These are phyloP conservation scores for Neocrepidodera transversa DNA, from an alignment of 2,888 invertebrate species.

Conservation along the genomic window DNA sequence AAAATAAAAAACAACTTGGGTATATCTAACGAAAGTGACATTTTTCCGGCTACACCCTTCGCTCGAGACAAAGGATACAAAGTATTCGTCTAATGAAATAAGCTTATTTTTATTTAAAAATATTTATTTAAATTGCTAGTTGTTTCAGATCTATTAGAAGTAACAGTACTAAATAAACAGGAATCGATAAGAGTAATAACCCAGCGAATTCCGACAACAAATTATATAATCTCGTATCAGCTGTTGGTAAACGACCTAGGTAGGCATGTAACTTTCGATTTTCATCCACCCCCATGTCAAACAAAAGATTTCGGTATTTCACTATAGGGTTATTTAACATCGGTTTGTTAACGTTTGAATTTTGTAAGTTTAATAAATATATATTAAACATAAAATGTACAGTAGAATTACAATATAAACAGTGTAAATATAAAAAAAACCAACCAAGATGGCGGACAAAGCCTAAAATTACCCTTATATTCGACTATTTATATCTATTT, in stretches of 20 bases:
- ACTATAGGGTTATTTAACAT: constrained; percentile 10
- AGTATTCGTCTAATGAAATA: background rate
- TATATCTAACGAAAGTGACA: background rate
- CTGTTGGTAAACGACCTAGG: constrained; percentile 23
- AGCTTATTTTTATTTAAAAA: background rate
- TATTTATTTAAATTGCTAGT: background rate
- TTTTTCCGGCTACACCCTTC: background rate
- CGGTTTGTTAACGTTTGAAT: background rate
- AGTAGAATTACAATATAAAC: background rate
- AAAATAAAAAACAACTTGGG: background rate
- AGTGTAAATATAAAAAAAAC: constrained; percentile 1
- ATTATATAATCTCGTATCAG: constrained; percentile 26
- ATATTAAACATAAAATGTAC: background rate
- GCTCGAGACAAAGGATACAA: background rate
- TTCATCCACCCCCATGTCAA: constrained; percentile 24
- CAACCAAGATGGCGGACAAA: constrained; percentile 27
- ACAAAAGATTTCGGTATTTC: constrained; percentile 16
- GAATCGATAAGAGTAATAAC: background rate
- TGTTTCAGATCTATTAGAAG: background rate
- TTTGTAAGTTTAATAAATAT: constrained; percentile 1
- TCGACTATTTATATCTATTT: background rate
- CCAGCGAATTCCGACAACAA: constrained; percentile 17
- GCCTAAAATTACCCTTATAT: constrained; percentile 23
- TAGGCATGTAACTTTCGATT: constrained; percentile 26
- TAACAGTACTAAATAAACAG: constrained; percentile 7